These are phyloP conservation scores for Pelobates cultripes DNA, from an alignment of 2,797 vertebrate species.

Conservation along the genomic window DNA sequence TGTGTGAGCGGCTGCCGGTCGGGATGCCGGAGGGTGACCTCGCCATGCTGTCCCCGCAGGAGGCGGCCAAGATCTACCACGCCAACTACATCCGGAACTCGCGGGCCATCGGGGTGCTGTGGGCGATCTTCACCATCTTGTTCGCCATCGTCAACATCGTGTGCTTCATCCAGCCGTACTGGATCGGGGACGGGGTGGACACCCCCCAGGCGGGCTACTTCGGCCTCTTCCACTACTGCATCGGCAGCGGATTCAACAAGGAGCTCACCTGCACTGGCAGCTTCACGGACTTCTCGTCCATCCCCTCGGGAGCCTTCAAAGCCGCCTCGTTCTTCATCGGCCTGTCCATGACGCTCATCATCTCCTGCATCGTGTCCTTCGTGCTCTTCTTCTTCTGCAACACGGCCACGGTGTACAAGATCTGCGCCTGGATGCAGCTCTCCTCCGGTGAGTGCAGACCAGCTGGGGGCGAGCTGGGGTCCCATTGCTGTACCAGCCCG, in stretches of 20 bases:
- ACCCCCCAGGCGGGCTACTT: slow-evolving; percentile 95
- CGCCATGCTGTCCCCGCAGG: slow-evolving; percentile 92
- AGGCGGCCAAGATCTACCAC: slow-evolving; percentile 94
- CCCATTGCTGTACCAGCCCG: too few relatives aligned
- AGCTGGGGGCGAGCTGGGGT: too few relatives aligned
- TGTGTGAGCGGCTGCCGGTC: neutral
- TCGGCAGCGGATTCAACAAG: slow-evolving; percentile 85
- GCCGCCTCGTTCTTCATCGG: slow-evolving; percentile 96
- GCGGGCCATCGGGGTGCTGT: slow-evolving; percentile 91
- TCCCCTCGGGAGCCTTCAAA: slow-evolving; percentile 93
- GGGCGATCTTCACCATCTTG: slow-evolving; percentile 96
- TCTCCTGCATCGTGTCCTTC: slow-evolving; percentile 92
- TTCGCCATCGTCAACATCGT: slow-evolving; percentile 95
- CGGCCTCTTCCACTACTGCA: slow-evolving; percentile 94
- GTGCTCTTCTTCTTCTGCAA: slow-evolving; percentile 97
- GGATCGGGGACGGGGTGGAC: slow-evolving; percentile 94
- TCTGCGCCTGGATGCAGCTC: slow-evolving; percentile 97
- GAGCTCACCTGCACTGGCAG: slow-evolving; percentile 90
- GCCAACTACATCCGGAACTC: slow-evolving; percentile 96
- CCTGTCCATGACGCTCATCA: slow-evolving; percentile 94
- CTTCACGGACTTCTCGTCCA: slow-evolving; percentile 92
- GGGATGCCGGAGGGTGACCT: slow-evolving; percentile 77
- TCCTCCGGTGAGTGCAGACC: slow-evolving; percentile 79
- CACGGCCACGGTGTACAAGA: slow-evolving; percentile 96
- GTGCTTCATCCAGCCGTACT: slow-evolving; percentile 96